Evolutionary conservation across 2,888 invertebrate species (phyloP).

Genomic region (Melipona beecheii): DNA sequence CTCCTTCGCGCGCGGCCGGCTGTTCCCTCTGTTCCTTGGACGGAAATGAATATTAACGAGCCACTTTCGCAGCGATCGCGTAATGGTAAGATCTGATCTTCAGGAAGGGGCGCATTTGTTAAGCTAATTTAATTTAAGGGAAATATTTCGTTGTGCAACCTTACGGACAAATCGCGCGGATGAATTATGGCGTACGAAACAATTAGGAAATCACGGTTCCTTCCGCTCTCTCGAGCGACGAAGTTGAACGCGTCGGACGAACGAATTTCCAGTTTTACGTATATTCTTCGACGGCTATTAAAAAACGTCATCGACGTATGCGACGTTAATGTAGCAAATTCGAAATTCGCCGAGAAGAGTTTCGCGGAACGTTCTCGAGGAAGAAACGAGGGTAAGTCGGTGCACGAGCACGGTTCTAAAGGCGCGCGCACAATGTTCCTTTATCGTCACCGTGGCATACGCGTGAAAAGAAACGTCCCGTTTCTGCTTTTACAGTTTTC

Average conservation of each 20-base stretch:
- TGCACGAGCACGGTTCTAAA: not conserved
- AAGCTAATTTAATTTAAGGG: conserved; percentile 55
- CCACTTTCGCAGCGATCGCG: conserved; percentile 48
- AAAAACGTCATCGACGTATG: not conserved
- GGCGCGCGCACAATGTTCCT: conserved; percentile 15
- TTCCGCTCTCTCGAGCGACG: not conserved
- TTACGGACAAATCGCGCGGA: conserved; percentile 14
- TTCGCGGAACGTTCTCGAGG: not conserved
- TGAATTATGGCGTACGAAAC: conserved; percentile 16
- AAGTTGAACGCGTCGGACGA: not conserved
- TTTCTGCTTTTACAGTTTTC: conserved; percentile 13
- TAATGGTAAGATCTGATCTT: conserved; percentile 53
- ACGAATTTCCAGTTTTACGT: not conserved
- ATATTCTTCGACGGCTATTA: not conserved
- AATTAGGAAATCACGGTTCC: conserved; percentile 14
- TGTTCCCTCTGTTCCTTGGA: conserved; percentile 40
- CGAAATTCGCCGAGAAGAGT: too few species aligned
- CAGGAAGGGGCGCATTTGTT: conserved; percentile 45
- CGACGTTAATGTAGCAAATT: not conserved
- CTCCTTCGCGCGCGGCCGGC: conserved; percentile 36
- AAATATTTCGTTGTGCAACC: conserved; percentile 14
- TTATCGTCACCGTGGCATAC: conserved; percentile 36
- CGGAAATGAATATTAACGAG: conserved; percentile 62
- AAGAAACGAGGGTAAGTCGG: not conserved
- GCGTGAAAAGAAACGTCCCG: conserved; percentile 32